These are phyloP conservation scores for Hedychridium roseum DNA, from an alignment of 2,888 invertebrate species.

Conservation along the genomic window DNA sequence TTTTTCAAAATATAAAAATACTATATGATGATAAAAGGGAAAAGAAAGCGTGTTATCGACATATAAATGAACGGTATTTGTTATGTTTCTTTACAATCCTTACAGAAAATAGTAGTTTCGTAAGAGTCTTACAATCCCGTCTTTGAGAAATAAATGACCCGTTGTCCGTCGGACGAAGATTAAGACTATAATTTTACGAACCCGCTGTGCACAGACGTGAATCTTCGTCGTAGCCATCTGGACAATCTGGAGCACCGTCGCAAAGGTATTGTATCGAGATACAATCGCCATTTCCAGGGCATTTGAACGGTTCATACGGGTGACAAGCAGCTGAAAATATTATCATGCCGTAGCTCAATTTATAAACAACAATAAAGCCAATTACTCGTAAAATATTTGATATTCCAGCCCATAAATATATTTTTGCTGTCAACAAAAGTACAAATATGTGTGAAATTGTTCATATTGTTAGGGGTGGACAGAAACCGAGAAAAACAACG, in stretches of 20 bases:
- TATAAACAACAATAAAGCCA: no score
- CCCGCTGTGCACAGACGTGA: constrained; percentile 94
- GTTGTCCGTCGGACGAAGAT: no score
- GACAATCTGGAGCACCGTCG: constrained; percentile 93
- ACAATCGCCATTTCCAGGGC: constrained; percentile 92
- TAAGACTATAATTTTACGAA: constrained; percentile 59
- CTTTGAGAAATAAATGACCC: no score
- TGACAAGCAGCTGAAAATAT: constrained; percentile 84
- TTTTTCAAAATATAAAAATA: no score
- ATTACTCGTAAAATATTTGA: no score
- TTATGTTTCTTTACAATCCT: no score
- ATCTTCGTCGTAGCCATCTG: constrained; percentile 95
- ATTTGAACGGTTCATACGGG: constrained; percentile 96
- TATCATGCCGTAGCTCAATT: no score
- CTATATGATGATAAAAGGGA: no score
- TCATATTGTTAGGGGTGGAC: neutral
- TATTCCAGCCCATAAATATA: constrained; percentile 9
- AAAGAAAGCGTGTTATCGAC: no score
- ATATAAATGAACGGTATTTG: no score
- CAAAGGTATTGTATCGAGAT: constrained; percentile 97
- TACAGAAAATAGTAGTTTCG: no score
- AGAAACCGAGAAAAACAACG: neutral
- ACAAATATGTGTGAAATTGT: neutral
- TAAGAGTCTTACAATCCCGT: no score
- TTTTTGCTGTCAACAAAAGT: neutral